A percentile compares a stretch with the other conserved stretches of the same genome.
Evolutionary conservation across 1,140 invertebrate genomes (phyloP).

Genomic region (Panagrolaimus sp.): DNA sequence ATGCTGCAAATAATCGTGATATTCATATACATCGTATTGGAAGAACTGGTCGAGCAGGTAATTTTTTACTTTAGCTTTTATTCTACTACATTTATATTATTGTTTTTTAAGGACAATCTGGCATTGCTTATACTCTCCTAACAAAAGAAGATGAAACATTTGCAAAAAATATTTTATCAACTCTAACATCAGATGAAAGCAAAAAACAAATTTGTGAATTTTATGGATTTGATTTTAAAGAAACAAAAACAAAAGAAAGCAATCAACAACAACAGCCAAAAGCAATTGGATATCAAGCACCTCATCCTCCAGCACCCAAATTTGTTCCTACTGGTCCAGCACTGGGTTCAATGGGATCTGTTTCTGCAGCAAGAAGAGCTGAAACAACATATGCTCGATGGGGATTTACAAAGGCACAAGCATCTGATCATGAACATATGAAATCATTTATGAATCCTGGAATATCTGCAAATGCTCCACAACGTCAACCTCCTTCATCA

Average conservation of each 20-base stretch:
- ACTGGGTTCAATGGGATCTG: neutral
- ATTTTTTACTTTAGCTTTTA: neutral
- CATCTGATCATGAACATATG: neutral
- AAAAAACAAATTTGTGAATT: neutral
- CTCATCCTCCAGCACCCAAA: neutral
- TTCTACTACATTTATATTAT: neutral
- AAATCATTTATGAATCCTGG: neutral
- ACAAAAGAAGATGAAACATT: neutral
- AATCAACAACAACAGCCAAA: too few relatives aligned
- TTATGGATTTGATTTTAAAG: neutral
- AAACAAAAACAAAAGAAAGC: neutral
- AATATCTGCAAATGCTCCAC: neutral
- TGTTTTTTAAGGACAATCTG: neutral
- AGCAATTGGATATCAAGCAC: too few relatives aligned
- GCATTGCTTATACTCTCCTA: neutral
- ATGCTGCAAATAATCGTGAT: slow-evolving; percentile 50
- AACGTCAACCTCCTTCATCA: neutral
- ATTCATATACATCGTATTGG: slow-evolving; percentile 57
- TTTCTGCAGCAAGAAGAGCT: neutral
- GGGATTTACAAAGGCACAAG: neutral
- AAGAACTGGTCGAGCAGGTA: slow-evolving; percentile 42
- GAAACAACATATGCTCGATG: neutral
- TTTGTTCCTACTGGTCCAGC: neutral
- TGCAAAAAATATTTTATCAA: neutral
- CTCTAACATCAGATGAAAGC: neutral